A percentile compares a stretch with the other conserved stretches of the same genome.
These are phyloP conservation scores for Drosophila paracracens DNA, from an alignment of 2,888 invertebrate genomes.

Conservation along the genomic window DNA sequence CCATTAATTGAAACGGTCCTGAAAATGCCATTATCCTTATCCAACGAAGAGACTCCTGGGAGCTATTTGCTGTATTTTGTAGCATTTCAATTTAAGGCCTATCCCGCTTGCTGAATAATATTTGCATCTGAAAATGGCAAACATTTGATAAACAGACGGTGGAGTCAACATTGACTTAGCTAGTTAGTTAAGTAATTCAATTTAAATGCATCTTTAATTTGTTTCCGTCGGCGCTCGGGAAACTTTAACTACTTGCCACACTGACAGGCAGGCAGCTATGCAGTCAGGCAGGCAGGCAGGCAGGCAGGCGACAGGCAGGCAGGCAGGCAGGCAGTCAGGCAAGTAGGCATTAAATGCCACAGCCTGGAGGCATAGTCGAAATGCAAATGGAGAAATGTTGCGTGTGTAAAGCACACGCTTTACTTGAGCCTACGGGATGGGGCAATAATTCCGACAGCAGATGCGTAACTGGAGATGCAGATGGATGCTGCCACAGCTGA, in stretches of 20 bases:
- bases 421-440: constrained; percentile 28
- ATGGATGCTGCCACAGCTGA: constrained; percentile 37
- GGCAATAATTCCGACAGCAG: constrained; percentile 59
- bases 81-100: constrained; percentile 31
- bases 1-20: constrained; percentile 73
- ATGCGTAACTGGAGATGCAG: constrained; percentile 34
- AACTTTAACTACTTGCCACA: constrained; percentile 30
- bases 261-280: constrained; percentile 2
- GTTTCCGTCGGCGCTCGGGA: constrained; percentile 23
- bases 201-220: constrained; percentile 47
- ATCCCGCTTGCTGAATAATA: background rate
- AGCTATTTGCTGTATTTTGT: constrained; percentile 18
- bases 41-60: constrained; percentile 40
- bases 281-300: constrained; percentile 1
- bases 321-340: constrained; percentile 1
- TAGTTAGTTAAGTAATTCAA: constrained; percentile 36
- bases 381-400: constrained; percentile 6
- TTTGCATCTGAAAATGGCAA: constrained; percentile 1
- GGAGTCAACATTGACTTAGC: constrained; percentile 33
- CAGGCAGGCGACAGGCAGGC: background rate
- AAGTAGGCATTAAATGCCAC: background rate
- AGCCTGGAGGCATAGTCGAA: background rate
- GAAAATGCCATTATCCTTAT: constrained; percentile 67
- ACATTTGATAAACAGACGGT: constrained; percentile 1
- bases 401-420: constrained; percentile 5